phyloP scores from a whole-genome alignment of 1,140 invertebrate species.

The Drosophila rhopaloa region DNA sequence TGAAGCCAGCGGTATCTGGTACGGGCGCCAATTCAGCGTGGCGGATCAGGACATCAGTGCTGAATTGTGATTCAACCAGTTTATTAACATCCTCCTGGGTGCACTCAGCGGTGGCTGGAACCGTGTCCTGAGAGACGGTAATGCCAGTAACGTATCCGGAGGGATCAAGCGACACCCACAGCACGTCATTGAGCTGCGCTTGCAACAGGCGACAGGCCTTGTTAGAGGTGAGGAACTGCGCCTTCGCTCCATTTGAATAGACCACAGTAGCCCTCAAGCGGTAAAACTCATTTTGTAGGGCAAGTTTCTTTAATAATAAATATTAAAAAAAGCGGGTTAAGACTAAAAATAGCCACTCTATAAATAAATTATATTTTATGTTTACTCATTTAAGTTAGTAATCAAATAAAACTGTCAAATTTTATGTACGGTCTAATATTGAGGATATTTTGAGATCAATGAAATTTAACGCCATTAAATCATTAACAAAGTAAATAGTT shows the following conservation, averaged over 20 bases:
- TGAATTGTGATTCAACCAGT: constrained; percentile 86
- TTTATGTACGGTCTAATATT: too few species aligned
- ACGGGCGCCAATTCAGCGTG: constrained; percentile 90
- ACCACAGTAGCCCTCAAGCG: constrained; percentile 89
- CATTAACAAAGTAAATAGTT: too few species aligned
- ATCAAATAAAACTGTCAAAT: too few species aligned
- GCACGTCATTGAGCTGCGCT: constrained; percentile 88
- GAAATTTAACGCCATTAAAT: too few species aligned
- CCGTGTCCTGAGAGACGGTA: constrained; percentile 85
- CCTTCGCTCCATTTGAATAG: constrained; percentile 88
- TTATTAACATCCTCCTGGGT: constrained; percentile 79
- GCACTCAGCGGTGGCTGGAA: constrained; percentile 85
- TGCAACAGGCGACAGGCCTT: constrained; percentile 90
- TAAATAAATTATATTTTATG: too few species aligned
- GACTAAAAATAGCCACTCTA: too few species aligned
- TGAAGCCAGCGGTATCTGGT: constrained; percentile 96
- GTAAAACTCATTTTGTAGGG: constrained; percentile 90
- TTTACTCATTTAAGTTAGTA: too few species aligned
- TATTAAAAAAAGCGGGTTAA: too few species aligned
- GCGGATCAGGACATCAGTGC: constrained; percentile 90
- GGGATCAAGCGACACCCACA: constrained; percentile 90
- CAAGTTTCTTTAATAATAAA: constrained; percentile 86
- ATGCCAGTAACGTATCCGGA: constrained; percentile 90
- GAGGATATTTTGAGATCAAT: too few species aligned
- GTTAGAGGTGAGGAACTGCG: constrained; percentile 90